phyloP scores from a whole-genome alignment of 2,888 invertebrate species.

The Eupithecia insigniata region DNA sequence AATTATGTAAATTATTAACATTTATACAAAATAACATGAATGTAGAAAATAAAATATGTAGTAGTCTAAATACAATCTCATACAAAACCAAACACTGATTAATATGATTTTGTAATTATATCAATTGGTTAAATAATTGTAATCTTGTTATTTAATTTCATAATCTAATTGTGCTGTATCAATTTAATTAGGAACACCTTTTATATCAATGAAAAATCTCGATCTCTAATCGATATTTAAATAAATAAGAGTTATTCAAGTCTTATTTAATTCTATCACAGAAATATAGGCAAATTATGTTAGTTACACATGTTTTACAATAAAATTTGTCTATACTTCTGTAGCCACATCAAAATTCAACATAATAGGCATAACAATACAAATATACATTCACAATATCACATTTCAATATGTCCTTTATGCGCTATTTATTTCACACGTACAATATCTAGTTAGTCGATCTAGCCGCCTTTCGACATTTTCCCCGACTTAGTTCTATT shows the following conservation, averaged over 20 bases:
- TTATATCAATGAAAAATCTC: not conserved
- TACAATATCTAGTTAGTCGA: constrained; percentile 12
- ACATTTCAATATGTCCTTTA: constrained; percentile 32
- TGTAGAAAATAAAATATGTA: no score
- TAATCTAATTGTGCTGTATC: not conserved
- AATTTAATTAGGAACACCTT: not conserved
- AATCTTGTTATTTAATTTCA: not conserved
- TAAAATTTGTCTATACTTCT: not conserved
- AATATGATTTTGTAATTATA: not conserved
- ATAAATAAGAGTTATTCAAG: not conserved
- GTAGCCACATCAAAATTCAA: constrained; percentile 3
- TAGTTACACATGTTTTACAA: not conserved
- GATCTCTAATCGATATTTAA: not conserved
- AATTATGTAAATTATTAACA: not conserved
- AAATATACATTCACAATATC: constrained; percentile 33
- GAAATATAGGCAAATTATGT: not conserved
- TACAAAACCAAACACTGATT: not conserved
- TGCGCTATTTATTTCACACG: constrained; percentile 30
- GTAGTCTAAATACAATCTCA: not conserved
- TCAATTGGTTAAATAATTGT: not conserved
- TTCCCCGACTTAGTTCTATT: constrained; percentile 74
- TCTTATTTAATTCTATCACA: not conserved
- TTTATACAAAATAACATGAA: not conserved
- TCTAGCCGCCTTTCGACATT: constrained; percentile 63
- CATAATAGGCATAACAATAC: constrained; percentile 5